Evolutionary conservation across 2,888 invertebrate genomes (phyloP).

Genomic region (Cheilosia vulpina): DNA sequence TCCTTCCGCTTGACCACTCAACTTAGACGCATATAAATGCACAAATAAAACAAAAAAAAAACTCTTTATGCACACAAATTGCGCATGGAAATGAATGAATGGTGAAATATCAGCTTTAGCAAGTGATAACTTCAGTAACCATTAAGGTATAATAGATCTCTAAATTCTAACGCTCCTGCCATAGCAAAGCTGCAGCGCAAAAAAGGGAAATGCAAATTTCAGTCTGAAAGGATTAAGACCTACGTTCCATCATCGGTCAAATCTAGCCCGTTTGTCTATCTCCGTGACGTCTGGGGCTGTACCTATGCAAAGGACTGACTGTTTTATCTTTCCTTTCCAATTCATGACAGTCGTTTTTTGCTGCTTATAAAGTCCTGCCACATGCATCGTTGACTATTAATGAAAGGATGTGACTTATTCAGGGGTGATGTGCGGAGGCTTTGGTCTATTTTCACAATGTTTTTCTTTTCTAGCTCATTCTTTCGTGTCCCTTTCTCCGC

Average conservation of each 20-base stretch:
- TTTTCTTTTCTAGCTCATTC: neutral
- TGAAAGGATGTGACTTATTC: conserved; percentile 52
- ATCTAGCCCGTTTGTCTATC: conserved; percentile 37
- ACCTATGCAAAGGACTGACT: conserved; percentile 24
- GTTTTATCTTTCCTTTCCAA: conserved; percentile 41
- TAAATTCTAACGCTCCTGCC: conserved; percentile 5
- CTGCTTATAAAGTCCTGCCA: conserved; percentile 47
- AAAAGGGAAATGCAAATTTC: conserved; percentile 45
- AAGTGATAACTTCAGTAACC: conserved; percentile 29
- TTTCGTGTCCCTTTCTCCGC: neutral
- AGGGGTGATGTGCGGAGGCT: conserved; percentile 14
- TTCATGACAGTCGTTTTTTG: conserved; percentile 35
- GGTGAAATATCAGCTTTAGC: conserved; percentile 7
- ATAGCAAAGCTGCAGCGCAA: neutral
- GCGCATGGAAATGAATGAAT: conserved; percentile 13
- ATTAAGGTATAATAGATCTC: conserved; percentile 18
- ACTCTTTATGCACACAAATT: conserved; percentile 2
- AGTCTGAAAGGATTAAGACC: conserved; percentile 49
- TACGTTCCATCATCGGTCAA: conserved; percentile 8
- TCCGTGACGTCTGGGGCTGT: conserved; percentile 29
- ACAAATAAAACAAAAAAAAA: neutral
- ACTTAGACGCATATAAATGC: neutral
- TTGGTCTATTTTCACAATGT: conserved; percentile 5
- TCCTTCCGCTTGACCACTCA: conserved; percentile 3
- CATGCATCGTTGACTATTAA: conserved; percentile 67